Percentiles rank a stretch among this genome's conserved stretches.
phyloP scores from a whole-genome alignment of 2,888 invertebrate genomes.

The Oscheius myriophilus region DNA sequence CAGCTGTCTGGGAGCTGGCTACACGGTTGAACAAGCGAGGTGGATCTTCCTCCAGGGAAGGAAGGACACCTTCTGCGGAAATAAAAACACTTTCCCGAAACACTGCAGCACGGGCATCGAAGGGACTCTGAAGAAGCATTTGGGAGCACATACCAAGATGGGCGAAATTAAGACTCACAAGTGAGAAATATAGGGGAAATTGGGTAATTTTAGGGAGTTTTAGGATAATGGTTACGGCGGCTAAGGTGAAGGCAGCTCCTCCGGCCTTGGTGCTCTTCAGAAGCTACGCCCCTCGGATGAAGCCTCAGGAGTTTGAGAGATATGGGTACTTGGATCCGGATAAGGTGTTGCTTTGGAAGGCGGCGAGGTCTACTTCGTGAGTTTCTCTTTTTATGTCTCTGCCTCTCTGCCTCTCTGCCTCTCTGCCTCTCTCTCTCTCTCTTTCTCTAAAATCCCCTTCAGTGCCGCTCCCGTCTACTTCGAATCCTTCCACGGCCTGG shows the following conservation, averaged over 20 bases:
- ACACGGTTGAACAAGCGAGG: slow-evolving; percentile 12
- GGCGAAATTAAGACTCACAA: slow-evolving; percentile 29
- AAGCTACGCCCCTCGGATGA: slow-evolving; percentile 42
- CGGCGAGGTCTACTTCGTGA: slow-evolving; percentile 40
- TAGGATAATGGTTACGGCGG: slow-evolving; percentile 45
- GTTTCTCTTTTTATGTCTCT: no score
- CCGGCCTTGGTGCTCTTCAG: slow-evolving; percentile 45
- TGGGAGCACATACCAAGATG: slow-evolving; percentile 40
- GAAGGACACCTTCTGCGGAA: slow-evolving; percentile 42
- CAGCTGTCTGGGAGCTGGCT: slow-evolving; percentile 35
- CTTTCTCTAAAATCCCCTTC: no score
- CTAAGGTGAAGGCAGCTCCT: slow-evolving; percentile 35
- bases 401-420: no score
- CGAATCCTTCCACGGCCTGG: slow-evolving; percentile 43
- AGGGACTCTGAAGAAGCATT: slow-evolving; percentile 32
- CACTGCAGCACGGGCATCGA: slow-evolving; percentile 41
- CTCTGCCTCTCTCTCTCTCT: no score
- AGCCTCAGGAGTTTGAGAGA: slow-evolving; percentile 38
- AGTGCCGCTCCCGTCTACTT: slow-evolving; percentile 48
- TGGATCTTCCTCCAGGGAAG: slow-evolving; percentile 38
- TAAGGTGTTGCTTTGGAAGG: slow-evolving; percentile 45
- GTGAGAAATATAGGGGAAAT: slow-evolving; percentile 18
- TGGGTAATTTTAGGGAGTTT: slow-evolving; percentile 7
- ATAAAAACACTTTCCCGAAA: slow-evolving; percentile 39
- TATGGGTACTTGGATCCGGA: slow-evolving; percentile 46